Percentiles rank a stretch among this genome's conserved stretches.
phyloP scores from a whole-genome alignment of 1,140 invertebrate species.

The Pectinophora gossypiella region DNA sequence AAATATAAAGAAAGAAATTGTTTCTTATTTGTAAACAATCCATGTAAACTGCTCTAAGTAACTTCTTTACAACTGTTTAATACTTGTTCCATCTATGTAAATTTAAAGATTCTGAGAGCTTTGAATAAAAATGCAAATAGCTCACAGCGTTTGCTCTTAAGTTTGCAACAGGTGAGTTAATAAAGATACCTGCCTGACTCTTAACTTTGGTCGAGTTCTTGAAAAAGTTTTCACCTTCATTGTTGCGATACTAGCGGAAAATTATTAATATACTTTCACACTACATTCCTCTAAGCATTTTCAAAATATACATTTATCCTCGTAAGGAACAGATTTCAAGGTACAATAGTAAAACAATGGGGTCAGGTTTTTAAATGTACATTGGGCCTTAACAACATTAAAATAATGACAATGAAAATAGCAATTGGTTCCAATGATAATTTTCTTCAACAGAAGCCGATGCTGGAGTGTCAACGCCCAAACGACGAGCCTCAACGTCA shows the following conservation, averaged over 20 bases:
- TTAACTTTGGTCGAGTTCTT: background rate
- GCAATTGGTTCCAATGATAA: background rate
- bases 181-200: background rate
- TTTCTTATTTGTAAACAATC: no score
- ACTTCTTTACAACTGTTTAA: no score
- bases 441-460: slow-evolving; percentile 48
- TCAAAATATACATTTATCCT: no score
- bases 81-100: background rate
- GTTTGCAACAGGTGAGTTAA: background rate
- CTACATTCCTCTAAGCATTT: no score
- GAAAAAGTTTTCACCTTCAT: background rate
- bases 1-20: no score
- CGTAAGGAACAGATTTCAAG: no score
- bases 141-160: background rate
- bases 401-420: no score
- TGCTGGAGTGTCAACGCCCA: slow-evolving; percentile 76
- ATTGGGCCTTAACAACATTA: no score
- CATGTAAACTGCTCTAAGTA: no score
- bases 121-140: background rate
- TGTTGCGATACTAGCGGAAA: no score
- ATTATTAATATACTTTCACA: no score
- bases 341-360: background rate
- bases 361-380: no score
- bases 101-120: background rate
- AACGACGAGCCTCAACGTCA: slow-evolving; percentile 79